These are phyloP conservation scores for Lasioglossum pauxillum DNA, from an alignment of 2,888 invertebrate species.

Conservation along the genomic window DNA sequence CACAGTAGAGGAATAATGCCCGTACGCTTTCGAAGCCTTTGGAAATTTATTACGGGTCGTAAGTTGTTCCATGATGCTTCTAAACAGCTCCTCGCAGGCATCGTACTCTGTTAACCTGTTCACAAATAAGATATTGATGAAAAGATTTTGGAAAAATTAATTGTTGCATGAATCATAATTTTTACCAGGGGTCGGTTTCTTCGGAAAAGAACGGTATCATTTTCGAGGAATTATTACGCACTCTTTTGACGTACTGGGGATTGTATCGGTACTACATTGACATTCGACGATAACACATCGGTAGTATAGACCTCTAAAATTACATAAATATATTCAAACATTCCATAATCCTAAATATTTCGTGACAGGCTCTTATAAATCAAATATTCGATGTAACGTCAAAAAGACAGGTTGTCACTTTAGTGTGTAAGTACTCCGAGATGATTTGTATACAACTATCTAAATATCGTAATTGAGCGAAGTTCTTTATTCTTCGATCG, in stretches of 20 bases:
- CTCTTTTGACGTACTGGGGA: not conserved
- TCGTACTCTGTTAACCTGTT: conserved; percentile 88
- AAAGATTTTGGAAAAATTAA: not conserved
- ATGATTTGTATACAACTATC: not conserved
- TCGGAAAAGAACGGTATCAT: not conserved
- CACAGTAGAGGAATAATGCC: conserved; percentile 87
- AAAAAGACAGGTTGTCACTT: not conserved
- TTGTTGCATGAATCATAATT: not conserved
- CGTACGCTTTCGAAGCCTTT: conserved; percentile 86
- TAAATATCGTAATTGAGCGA: not conserved
- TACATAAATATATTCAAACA: not conserved
- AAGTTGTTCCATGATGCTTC: conserved; percentile 88
- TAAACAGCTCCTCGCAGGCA: conserved; percentile 88
- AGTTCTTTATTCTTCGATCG: not conserved
- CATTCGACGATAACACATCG: not conserved
- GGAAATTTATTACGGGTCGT: conserved; percentile 86
- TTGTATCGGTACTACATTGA: not conserved
- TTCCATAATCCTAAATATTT: not conserved
- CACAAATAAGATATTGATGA: not conserved
- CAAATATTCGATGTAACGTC: not conserved
- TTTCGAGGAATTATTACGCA: not conserved
- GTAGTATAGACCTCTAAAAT: not conserved
- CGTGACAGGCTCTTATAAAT: not conserved
- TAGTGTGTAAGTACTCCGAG: not conserved
- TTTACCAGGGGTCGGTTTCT: not conserved